Base-by-base conservation (phyloP, 2,797 vertebrate genomes). In the Botia almorhae region DNA sequence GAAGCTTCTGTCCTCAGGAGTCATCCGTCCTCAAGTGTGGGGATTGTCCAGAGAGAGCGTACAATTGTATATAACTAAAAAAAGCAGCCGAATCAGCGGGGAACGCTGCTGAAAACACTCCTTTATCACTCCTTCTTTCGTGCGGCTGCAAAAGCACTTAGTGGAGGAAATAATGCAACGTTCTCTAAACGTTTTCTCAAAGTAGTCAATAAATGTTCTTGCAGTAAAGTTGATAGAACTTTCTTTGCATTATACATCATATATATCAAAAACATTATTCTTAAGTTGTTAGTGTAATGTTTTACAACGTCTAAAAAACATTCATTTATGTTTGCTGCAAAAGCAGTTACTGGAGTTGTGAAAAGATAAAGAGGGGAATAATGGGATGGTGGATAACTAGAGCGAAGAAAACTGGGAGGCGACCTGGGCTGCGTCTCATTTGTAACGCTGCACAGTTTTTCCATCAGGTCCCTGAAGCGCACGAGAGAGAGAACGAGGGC, bases 401-500 rank as follows among this genome's bases (percentile, higher is more conserved):
- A 82, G 78, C 69, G 26, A 14, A 85, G 74, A 50, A 80, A 85
- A 82, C 81, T 77, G 55, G 65, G 69, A 69, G 69, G 70, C 53
- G 81, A 74, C 68, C 72, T 74, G 56, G 55, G 67, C 71, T 14
- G 77, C 33, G 70, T 13, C 33, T 80, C 19, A 63, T 74, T 82
- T 82, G 69, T 72, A 81, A 76, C 19, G 63, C 43, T 78, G 61
- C 68, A 73, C 43, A 69, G 51, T 75, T 58, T 51, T 84, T 80
- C 70, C 78, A 77, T 72, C 43, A 58, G 39, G 74, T 77, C 79
- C 77, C 51, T 74, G 43, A 69, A 80, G 81, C 65, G 17, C 26
- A 67, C 11, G 2, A 56, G 12, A 29, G 8, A 67, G 56, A 74
- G 70, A 78, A 58, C 17, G 72, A 14, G 33, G 6, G 46, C 12